A percentile compares a stretch with the other conserved stretches of the same genome.
These are phyloP conservation scores for pig (Sus scrofa) DNA, from an alignment of 2,113 vertebrate genomes.

Conservation along the genomic window DNA sequence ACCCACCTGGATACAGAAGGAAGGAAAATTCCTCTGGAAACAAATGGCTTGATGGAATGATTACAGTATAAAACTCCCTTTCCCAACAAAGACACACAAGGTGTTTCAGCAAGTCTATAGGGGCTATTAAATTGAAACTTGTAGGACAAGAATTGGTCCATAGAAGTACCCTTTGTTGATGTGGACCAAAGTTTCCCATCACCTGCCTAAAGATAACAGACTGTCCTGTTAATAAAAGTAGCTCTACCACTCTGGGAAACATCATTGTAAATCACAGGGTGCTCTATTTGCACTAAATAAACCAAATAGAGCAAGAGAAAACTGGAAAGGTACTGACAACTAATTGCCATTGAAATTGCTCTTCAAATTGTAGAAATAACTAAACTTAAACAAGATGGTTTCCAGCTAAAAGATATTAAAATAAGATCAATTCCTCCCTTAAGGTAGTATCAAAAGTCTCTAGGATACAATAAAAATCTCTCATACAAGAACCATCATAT, in stretches of 20 bases:
- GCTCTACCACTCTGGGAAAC: background rate
- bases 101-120: background rate
- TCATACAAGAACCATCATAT: background rate
- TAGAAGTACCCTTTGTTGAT: background rate
- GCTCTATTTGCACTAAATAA: too few species aligned
- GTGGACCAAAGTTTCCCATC: background rate
- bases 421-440: background rate
- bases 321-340: background rate
- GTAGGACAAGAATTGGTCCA: background rate
- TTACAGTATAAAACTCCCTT: background rate
- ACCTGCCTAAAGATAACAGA: background rate
- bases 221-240: background rate
- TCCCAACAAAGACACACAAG: background rate
- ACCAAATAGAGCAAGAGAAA: background rate
- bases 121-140: background rate
- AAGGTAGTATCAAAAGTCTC: background rate
- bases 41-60: background rate
- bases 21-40: background rate
- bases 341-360: background rate
- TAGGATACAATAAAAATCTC: background rate
- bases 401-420: background rate
- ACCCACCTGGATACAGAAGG: background rate
- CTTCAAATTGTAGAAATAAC: background rate
- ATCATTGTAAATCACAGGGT: background rate
- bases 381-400: background rate